Percentiles rank a stretch among this genome's conserved stretches.
phyloP scores from a whole-genome alignment of 2,113 vertebrate species.

The chimpanzee (Pan troglodytes) region DNA sequence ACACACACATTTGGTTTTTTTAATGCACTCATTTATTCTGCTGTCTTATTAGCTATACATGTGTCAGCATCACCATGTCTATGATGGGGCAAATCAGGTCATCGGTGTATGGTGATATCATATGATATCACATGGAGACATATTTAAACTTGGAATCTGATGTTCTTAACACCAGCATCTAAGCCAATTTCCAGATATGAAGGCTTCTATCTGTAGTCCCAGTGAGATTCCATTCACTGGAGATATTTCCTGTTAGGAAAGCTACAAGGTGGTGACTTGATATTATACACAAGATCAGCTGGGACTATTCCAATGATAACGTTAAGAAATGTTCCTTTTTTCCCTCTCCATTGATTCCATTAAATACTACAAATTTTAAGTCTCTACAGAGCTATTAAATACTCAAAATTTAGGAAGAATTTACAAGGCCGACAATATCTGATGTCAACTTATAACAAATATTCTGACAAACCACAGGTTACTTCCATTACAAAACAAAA shows the following conservation, averaged over 20 bases:
- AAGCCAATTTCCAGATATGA: neutral
- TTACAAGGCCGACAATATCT: slow-evolving; percentile 31
- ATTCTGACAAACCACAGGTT: slow-evolving; percentile 13
- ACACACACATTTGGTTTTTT: neutral
- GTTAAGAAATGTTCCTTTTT: neutral
- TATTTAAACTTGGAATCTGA: neutral
- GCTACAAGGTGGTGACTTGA: neutral
- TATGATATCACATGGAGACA: neutral
- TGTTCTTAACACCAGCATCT: slow-evolving; percentile 12
- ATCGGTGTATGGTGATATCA: neutral
- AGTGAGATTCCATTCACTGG: neutral
- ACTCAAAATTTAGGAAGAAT: slow-evolving; percentile 23
- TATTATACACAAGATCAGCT: neutral
- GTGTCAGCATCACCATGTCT: neutral
- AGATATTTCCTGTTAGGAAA: slow-evolving; percentile 37
- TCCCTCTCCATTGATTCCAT: neutral
- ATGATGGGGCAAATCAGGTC: neutral
- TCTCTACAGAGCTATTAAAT: neutral
- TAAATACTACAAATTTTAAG: slow-evolving; percentile 42
- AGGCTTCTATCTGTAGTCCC: neutral
- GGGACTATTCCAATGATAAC: slow-evolving; percentile 6
- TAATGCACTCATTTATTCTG: neutral
- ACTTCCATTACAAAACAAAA: slow-evolving; percentile 55
- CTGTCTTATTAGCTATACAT: neutral
- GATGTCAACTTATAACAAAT: neutral